A percentile compares a stretch with the other conserved stretches of the same genome.
These are phyloP conservation scores for Rhagium mordax DNA, from an alignment of 2,888 invertebrate genomes.

Conservation along the genomic window DNA sequence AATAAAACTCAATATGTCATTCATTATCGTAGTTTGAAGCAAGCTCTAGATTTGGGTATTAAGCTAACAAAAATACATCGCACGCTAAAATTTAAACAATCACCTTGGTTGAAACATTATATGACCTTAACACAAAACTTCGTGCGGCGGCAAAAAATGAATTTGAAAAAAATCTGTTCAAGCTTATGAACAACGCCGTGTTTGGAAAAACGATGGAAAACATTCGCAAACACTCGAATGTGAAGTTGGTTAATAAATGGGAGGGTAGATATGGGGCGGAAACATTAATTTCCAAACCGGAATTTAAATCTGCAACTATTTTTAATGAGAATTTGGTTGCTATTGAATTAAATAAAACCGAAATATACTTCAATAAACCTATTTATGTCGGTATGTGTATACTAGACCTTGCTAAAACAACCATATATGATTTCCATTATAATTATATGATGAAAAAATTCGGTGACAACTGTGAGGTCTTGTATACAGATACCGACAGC, in stretches of 20 bases:
- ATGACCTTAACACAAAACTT: neutral
- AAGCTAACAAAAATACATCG: neutral
- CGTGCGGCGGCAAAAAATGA: neutral
- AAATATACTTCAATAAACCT: neutral
- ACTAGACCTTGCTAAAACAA: no score
- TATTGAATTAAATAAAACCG: slow-evolving; percentile 20
- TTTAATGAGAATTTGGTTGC: slow-evolving; percentile 22
- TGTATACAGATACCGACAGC: no score
- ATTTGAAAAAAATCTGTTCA: no score
- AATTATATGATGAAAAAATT: no score
- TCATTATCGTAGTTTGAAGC: no score
- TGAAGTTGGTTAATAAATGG: slow-evolving; percentile 24
- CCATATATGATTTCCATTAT: no score
- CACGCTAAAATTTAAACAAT: neutral
- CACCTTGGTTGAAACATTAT: neutral
- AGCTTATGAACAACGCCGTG: neutral
- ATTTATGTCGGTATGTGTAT: slow-evolving; percentile 42
- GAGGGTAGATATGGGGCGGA: slow-evolving; percentile 23
- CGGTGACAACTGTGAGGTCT: no score
- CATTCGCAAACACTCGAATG: slow-evolving; percentile 1
- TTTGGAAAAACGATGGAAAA: neutral
- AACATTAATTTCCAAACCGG: slow-evolving; percentile 21
- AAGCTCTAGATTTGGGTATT: no score
- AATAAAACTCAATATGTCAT: no score
- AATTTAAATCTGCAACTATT: slow-evolving; percentile 20